These are phyloP conservation scores for Sitobion miscanthi DNA, from an alignment of 1,140 invertebrate species.

Conservation along the genomic window DNA sequence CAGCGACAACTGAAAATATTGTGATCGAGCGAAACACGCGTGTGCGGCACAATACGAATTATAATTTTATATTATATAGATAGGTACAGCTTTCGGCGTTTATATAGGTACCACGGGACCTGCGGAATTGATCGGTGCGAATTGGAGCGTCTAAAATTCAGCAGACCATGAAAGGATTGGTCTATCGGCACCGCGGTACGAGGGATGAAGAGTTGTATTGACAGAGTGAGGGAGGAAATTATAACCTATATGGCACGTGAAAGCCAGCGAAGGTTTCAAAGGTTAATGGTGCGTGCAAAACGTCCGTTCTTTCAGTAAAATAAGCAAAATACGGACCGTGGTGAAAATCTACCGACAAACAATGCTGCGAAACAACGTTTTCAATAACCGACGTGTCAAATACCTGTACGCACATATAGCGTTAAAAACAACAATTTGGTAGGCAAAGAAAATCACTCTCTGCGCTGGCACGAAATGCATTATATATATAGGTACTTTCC, in stretches of 20 bases:
- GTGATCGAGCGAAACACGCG: not conserved
- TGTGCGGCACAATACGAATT: not conserved
- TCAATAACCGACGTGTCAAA: not conserved
- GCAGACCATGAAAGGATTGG: conserved; percentile 27
- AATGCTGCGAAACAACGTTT: not conserved
- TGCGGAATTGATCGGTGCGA: conserved; percentile 27
- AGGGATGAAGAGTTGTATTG: conserved; percentile 18
- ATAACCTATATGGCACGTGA: conserved; percentile 27
- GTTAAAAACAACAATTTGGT: too few relatives aligned
- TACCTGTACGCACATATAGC: not conserved
- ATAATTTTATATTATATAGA: not conserved
- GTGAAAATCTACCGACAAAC: not conserved
- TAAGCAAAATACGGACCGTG: not conserved
- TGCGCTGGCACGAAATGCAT: too few relatives aligned
- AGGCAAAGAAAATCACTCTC: not conserved
- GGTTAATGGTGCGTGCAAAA: conserved; percentile 43
- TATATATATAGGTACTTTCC: not conserved
- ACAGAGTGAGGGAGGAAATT: conserved; percentile 36
- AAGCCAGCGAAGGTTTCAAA: conserved; percentile 22
- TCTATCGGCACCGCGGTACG: not conserved
- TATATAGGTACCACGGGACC: not conserved
- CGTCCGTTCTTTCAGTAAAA: conserved; percentile 40
- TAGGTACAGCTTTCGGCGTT: not conserved
- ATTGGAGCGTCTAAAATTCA: conserved; percentile 34
- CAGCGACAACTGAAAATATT: not conserved